phyloP scores from a whole-genome alignment of 2,888 invertebrate genomes.

The Watsonalla binaria region DNA sequence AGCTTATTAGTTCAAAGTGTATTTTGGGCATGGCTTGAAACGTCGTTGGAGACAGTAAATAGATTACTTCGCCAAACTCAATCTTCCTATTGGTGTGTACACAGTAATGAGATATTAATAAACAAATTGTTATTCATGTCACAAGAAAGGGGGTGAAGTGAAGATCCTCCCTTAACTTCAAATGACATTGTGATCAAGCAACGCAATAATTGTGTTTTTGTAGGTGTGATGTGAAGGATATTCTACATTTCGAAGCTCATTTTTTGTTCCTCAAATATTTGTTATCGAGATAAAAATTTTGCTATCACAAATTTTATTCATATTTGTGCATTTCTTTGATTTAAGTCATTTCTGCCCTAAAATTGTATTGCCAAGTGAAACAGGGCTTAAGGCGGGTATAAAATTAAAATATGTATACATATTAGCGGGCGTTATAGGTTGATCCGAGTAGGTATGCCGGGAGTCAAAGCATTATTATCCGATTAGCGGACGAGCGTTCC shows the following conservation, averaged over 20 bases:
- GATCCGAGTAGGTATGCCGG: constrained; percentile 33
- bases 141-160: constrained; percentile 28
- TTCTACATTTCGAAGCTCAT: too few relatives aligned
- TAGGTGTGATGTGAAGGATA: too few relatives aligned
- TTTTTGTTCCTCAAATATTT: too few relatives aligned
- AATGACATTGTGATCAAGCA: too few relatives aligned
- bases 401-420: constrained; percentile 8
- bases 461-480: constrained; percentile 64
- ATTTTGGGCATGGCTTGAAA: background rate
- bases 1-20: too few relatives aligned
- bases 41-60: constrained; percentile 22
- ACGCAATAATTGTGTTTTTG: too few relatives aligned
- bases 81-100: constrained; percentile 34
- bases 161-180: too few relatives aligned
- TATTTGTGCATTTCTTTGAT: too few relatives aligned
- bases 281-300: too few relatives aligned
- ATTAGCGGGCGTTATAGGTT: background rate
- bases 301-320: too few relatives aligned
- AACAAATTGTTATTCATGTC: constrained; percentile 59
- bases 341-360: too few relatives aligned
- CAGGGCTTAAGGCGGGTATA: background rate
- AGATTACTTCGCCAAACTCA: constrained; percentile 39
- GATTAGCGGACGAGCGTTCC: constrained; percentile 61
- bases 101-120: constrained; percentile 51
- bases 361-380: background rate